These are phyloP conservation scores for pig (Sus scrofa) DNA, from an alignment of 2,113 vertebrate genomes.

Conservation along the genomic window DNA sequence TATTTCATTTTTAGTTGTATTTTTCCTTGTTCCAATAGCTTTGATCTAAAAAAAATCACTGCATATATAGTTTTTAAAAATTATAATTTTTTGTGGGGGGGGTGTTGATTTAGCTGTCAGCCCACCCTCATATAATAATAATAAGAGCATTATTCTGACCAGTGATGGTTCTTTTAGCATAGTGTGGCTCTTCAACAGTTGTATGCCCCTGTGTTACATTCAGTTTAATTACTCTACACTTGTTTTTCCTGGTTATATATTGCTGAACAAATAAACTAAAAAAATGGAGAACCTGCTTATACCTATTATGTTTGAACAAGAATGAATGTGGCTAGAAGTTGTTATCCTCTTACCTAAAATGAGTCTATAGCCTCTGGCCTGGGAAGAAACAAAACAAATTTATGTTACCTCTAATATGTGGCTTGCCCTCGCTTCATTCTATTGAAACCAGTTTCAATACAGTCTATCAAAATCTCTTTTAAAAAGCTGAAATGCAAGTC, in stretches of 20 bases:
- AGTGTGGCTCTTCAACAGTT: neutral
- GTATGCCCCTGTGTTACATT: neutral
- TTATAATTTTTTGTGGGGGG: neutral
- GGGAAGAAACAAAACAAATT: neutral
- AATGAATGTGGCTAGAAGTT: neutral
- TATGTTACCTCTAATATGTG: neutral
- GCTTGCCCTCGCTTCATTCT: neutral
- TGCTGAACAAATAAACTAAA: neutral
- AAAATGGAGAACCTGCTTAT: neutral
- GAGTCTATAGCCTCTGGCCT: neutral
- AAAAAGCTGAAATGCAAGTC: neutral
- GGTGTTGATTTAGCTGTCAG: neutral
- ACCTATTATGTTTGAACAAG: neutral
- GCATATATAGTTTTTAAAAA: neutral
- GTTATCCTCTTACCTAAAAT: conserved; percentile 2
- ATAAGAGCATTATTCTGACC: neutral
- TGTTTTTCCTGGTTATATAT: neutral
- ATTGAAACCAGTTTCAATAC: neutral
- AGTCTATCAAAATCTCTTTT: neutral
- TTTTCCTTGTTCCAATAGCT: neutral
- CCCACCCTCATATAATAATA: neutral
- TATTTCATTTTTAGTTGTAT: neutral
- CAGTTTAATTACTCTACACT: neutral
- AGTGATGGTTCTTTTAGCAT: neutral
- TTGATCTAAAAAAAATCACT: neutral